These are phyloP conservation scores for Crenuchus spilurus DNA, from an alignment of 2,797 vertebrate genomes.

Conservation along the genomic window DNA sequence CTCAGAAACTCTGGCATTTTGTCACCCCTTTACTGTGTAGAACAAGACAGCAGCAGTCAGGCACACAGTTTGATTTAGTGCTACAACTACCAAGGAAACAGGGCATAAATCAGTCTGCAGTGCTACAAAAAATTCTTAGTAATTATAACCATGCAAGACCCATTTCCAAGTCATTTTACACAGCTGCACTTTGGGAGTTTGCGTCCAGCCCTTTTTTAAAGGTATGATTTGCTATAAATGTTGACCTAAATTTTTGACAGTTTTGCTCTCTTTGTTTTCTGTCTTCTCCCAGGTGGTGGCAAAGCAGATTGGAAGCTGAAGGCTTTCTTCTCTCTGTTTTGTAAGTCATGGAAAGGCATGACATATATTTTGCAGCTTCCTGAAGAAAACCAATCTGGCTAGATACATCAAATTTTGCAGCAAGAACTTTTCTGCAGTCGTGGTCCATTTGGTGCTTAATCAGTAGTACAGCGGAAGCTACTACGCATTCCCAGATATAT, in stretches of 20 bases:
- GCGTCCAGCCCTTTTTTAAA: conserved; percentile 59
- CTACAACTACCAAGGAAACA: not conserved
- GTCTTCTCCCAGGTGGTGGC: conserved; percentile 9
- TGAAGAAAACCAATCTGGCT: not conserved
- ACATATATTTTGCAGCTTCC: conserved; percentile 17
- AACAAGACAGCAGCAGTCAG: conserved; percentile 42
- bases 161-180: conserved; percentile 60
- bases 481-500: conserved; percentile 37
- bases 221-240: conserved; percentile 59
- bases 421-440: conserved; percentile 10
- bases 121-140: not conserved
- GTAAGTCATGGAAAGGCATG: conserved; percentile 1
- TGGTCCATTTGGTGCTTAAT: conserved; percentile 59
- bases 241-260: conserved; percentile 66
- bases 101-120: conserved; percentile 28
- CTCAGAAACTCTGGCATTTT: conserved; percentile 57
- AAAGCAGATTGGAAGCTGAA: conserved; percentile 5
- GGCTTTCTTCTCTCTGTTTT: not conserved
- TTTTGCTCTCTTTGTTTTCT: not conserved
- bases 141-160: conserved; percentile 24
- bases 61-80: conserved; percentile 39
- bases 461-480: conserved; percentile 48
- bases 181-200: conserved; percentile 47
- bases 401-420: conserved; percentile 6
- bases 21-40: conserved; percentile 43